Evolutionary conservation across 2,888 invertebrate species (phyloP), one percentile per base, ranked within the genome.

Genomic region (Acholoe squamosa): DNA sequence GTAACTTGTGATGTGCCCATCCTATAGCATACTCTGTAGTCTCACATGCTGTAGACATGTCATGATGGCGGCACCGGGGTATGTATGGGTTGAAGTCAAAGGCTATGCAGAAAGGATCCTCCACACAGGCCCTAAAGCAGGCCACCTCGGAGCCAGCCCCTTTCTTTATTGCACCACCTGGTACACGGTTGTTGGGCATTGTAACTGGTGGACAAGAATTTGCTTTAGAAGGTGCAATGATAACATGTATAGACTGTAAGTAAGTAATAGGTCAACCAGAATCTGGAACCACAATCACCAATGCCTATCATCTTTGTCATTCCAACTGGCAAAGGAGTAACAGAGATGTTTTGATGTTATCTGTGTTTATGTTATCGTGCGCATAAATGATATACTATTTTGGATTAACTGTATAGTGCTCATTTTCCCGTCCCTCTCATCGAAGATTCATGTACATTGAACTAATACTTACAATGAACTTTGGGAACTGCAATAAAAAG

Each of bases 1-100:
- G 51, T 22, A 84, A 43, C 43, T 84, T 84, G 51, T 84, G 84
- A 25, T 84, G 84, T 16, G 84, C 33, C 84, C 84, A 84, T 3
- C 84, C 33, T 14, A 51, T n/a, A 25, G 34, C 84, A 34, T 84
- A 31, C 43, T 3, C 34, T 22, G 28, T 3, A 5, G 12, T 43
- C 22, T 84, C 5, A 33, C 84, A 84, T 3, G 33, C 84, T 16
- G 84, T 84, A 0, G 14, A 10, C 43, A 34, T 43, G 0, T 84
- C 19, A 25, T 80, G 80, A 10, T 31, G 16, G 19, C 80, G 33
- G n/a, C 80, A 80, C 33, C 33, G 22, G 84, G 43, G 43, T 0
- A 5, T 43, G 5, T 16, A 7, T 0, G 84, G 12, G 43, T 84
- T 84, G 51, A n/a, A 43, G 43, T 33, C 33, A 43, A 84, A 84